A percentile compares a stretch with the other conserved stretches of the same genome.
These are phyloP conservation scores for Pachycephus smyrnensis DNA, from an alignment of 2,888 invertebrate genomes.

Conservation along the genomic window DNA sequence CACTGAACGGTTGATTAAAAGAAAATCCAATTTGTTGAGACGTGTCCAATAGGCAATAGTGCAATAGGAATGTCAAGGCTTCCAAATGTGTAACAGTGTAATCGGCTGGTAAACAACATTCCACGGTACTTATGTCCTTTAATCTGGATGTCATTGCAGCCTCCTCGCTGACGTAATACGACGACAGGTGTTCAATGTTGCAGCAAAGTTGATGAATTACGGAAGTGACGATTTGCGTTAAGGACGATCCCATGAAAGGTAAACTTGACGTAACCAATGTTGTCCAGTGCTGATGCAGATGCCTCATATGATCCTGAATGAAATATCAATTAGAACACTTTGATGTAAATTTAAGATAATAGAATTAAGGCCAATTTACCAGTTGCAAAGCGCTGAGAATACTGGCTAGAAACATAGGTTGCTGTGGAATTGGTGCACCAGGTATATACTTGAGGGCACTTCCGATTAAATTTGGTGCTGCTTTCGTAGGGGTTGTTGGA, in stretches of 20 bases:
- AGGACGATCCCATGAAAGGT: slow-evolving; percentile 82
- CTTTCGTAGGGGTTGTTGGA: slow-evolving; percentile 50
- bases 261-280: slow-evolving; percentile 83
- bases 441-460: slow-evolving; percentile 72
- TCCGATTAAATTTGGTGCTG: slow-evolving; percentile 54
- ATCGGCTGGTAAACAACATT: slow-evolving; percentile 76
- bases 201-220: slow-evolving; percentile 84
- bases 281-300: slow-evolving; percentile 86
- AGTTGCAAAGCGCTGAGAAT: slow-evolving; percentile 81
- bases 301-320: slow-evolving; percentile 73
- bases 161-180: slow-evolving; percentile 60
- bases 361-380: slow-evolving; percentile 37
- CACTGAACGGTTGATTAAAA: slow-evolving; percentile 70
- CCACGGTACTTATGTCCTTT: slow-evolving; percentile 57
- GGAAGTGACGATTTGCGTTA: slow-evolving; percentile 81
- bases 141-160: slow-evolving; percentile 40
- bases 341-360: neutral
- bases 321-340: slow-evolving; percentile 14
- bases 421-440: slow-evolving; percentile 79
- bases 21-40: slow-evolving; percentile 72
- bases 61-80: slow-evolving; percentile 81
- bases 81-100: slow-evolving; percentile 83
- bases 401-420: slow-evolving; percentile 85
- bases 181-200: slow-evolving; percentile 76
- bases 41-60: slow-evolving; percentile 82